A percentile compares a stretch with the other conserved stretches of the same genome.
Conservation (phyloP, 2,113 vertebrate species). For the Thunnus thynnus region DNA sequence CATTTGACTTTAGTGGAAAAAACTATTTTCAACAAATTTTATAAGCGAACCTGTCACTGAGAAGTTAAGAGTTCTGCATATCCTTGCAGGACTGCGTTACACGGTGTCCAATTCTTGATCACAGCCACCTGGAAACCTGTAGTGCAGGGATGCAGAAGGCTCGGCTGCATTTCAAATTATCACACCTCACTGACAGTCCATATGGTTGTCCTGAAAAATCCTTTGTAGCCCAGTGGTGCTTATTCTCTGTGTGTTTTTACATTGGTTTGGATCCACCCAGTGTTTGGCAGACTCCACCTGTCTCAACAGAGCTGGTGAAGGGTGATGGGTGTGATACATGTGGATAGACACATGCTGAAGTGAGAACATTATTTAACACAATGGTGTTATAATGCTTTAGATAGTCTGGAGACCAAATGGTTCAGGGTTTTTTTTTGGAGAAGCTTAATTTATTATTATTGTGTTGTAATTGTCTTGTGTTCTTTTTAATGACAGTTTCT, state of each 20-base stretch:
- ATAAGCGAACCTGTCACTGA: too few relatives aligned
- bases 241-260: slow-evolving; percentile 8
- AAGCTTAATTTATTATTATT: too few relatives aligned
- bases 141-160: not conserved
- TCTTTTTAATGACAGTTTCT: too few relatives aligned
- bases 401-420: not conserved
- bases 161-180: not conserved
- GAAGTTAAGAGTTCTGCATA: too few relatives aligned
- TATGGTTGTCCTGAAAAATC: slow-evolving; percentile 16
- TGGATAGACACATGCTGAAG: slow-evolving; percentile 16
- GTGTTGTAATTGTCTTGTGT: too few relatives aligned
- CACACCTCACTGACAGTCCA: not conserved
- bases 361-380: slow-evolving; percentile 7
- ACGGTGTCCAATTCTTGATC: too few relatives aligned
- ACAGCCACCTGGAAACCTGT: too few relatives aligned
- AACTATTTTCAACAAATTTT: too few relatives aligned
- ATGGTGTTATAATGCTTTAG: not conserved
- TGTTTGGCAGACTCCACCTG: slow-evolving; percentile 57
- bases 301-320: slow-evolving; percentile 57
- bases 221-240: not conserved
- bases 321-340: slow-evolving; percentile 41
- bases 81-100: too few relatives aligned
- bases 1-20: too few relatives aligned
- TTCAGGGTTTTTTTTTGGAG: too few relatives aligned
- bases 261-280: slow-evolving; percentile 19